Evolutionary conservation across 2,888 invertebrate species (phyloP), one percentile per base, ranked within the genome.

Genomic region (Pardosa pseudoannulata): DNA sequence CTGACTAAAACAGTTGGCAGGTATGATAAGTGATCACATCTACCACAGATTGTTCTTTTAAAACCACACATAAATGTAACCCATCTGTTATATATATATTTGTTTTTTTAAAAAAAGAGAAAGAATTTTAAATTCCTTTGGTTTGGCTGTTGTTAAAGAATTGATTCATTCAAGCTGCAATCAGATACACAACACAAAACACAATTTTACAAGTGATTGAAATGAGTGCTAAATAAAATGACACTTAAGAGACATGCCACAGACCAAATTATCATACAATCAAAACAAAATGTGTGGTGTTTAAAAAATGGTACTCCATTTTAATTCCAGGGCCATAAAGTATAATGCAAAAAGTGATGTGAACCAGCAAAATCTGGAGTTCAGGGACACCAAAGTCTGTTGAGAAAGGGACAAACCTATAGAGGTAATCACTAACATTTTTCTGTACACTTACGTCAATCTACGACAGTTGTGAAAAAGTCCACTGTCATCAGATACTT

Each of bases 401-500:
- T 36, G 62, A 36, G 62, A 78, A 79, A 68, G 78, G 83, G 83
- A 73, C 56, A 73, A 73, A 78, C 72, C 76, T 65, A 71, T 72
- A 85, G 67, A 82, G 82, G 78, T 78, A 85, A 78, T 67, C 72
- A 67, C 83, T 85, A 85, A 85, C 83, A 85, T 68, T 72, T 82
- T 78, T 85, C 83, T 85, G 83, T 85, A 85, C 83, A 85, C 78
- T 68, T 78, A 85, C 76, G 83, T 78, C 71, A 72, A 85, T 73
- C 83, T 85, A 85, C 36, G 73, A 78, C 83, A 71, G 76, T 50
- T 9, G 50, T 62, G 46, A 56, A 16, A 75, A 50, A 27, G 82
- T 83, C 76, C 71, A 65, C 71, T 73, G 83, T 76, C 78, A 50
- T 68, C 56, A 79, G 78, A 78, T 76, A 74, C 74, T 39, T 75